A percentile compares a stretch with the other conserved stretches of the same genome.
phyloP scores from a whole-genome alignment of 2,797 vertebrate genomes.

The Siniperca scherzeri region DNA sequence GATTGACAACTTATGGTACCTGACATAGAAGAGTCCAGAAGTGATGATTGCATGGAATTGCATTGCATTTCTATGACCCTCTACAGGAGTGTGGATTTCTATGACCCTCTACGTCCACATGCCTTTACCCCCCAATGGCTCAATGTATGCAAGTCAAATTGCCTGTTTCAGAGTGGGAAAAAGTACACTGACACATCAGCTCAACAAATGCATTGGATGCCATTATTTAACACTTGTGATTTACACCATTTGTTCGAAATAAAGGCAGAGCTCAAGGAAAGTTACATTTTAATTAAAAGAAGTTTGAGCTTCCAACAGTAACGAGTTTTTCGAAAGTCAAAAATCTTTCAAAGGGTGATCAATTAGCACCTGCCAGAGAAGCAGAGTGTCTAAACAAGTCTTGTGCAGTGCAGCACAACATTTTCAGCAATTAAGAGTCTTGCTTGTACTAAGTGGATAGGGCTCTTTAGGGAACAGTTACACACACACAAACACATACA shows the following conservation, averaged over 20 bases:
- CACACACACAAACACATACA: conserved; percentile 42
- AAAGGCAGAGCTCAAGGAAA: conserved; percentile 67
- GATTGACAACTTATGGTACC: background rate
- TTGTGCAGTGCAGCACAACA: conserved; percentile 50
- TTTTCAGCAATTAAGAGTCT: conserved; percentile 72
- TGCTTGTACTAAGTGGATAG: conserved; percentile 55
- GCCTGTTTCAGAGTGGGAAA: conserved; percentile 15
- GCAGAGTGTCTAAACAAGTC: conserved; percentile 61
- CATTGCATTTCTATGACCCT: too few species aligned
- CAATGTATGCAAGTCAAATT: conserved; percentile 13
- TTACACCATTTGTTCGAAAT: conserved; percentile 67
- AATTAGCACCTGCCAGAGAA: conserved; percentile 73
- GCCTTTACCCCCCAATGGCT: background rate
- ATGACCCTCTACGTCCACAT: background rate
- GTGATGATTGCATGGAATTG: conserved; percentile 9
- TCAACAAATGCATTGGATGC: conserved; percentile 44
- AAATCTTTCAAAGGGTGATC: conserved; percentile 70
- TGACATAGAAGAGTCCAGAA: background rate
- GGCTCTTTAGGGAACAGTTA: conserved; percentile 65
- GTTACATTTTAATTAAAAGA: conserved; percentile 75
- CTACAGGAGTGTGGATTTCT: conserved; percentile 4
- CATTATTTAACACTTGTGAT: conserved; percentile 65
- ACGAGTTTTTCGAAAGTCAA: conserved; percentile 53
- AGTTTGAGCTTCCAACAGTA: conserved; percentile 59
- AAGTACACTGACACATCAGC: conserved; percentile 27